Conservation (phyloP, 2,888 invertebrate genomes). For the Notodromas monacha region DNA sequence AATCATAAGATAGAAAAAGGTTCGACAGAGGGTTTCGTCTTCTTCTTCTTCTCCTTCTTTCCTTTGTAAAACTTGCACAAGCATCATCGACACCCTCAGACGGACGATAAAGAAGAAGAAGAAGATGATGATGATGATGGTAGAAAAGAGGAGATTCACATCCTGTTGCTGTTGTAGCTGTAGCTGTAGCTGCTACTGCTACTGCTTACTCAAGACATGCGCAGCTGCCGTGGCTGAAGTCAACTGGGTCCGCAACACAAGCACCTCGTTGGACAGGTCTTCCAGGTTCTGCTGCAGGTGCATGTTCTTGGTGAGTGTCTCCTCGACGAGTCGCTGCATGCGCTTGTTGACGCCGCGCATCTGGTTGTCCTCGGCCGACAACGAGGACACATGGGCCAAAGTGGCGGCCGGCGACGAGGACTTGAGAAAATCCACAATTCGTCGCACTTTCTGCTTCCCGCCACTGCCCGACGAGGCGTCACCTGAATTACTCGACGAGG, state of each 20-base stretch:
- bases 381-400: not conserved
- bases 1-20: too few relatives aligned
- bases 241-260: conserved; percentile 8
- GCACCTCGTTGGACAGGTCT: conserved; percentile 9
- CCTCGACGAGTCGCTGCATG: conserved; percentile 20
- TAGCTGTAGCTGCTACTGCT: too few relatives aligned
- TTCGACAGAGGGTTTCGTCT: too few relatives aligned
- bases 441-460: conserved; percentile 8
- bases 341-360: conserved; percentile 11
- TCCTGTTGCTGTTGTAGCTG: too few relatives aligned
- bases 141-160: too few relatives aligned
- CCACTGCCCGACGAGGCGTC: conserved; percentile 7
- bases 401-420: not conserved
- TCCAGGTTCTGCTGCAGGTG: conserved; percentile 16
- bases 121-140: too few relatives aligned
- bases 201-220: too few relatives aligned
- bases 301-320: conserved; percentile 22
- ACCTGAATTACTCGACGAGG: conserved; percentile 7
- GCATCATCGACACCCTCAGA: too few relatives aligned
- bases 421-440: conserved; percentile 8
- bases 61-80: too few relatives aligned
- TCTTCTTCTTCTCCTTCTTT: too few relatives aligned
- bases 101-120: too few relatives aligned
- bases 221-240: too few relatives aligned
- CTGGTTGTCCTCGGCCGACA: conserved; percentile 6